A percentile compares a stretch with the other conserved stretches of the same genome.
These are phyloP conservation scores for Diachasmimorpha longicaudata DNA, from an alignment of 1,140 invertebrate genomes.

Conservation along the genomic window DNA sequence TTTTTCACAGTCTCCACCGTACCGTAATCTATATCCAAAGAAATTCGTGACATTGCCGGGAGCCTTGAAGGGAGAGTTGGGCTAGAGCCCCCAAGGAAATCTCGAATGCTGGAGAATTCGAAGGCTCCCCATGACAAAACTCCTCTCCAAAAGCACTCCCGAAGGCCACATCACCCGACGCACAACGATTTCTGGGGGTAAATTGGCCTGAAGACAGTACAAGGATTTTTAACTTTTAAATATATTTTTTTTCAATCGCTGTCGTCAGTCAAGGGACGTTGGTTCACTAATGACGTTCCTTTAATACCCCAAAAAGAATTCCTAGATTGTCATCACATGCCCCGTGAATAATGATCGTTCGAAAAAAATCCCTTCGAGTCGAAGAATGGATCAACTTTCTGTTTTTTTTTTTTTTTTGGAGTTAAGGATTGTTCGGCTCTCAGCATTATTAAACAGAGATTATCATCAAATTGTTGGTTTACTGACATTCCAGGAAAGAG, in stretches of 20 bases:
- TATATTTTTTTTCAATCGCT: no score
- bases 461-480: no score
- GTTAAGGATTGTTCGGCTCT: no score
- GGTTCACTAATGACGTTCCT: background rate
- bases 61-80: background rate
- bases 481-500: no score
- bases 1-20: background rate
- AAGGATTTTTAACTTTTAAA: no score
- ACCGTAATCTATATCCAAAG: background rate
- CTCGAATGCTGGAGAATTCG: background rate
- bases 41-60: background rate
- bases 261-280: no score
- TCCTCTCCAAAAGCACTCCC: background rate
- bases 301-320: background rate
- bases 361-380: no score
- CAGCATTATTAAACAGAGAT: no score
- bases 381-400: no score
- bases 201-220: background rate
- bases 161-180: background rate
- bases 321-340: no score
- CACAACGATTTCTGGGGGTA: background rate
- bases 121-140: conserved; percentile 6
- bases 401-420: no score
- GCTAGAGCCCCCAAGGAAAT: background rate
- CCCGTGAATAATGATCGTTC: no score